phyloP scores from a whole-genome alignment of 2,113 vertebrate genomes.

The Thunnus thynnus region DNA sequence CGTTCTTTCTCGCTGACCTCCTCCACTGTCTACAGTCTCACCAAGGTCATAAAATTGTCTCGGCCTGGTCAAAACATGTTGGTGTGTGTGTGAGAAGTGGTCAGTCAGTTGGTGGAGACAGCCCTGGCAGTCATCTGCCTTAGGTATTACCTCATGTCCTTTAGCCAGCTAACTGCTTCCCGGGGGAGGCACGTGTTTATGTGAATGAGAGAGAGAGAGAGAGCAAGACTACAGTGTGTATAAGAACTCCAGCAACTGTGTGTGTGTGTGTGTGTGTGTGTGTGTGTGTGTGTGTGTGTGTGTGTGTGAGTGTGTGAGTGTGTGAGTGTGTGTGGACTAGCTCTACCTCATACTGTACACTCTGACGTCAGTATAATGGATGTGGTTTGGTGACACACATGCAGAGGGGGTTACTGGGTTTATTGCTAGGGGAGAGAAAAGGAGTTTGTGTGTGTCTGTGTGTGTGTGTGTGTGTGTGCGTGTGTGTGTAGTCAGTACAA shows the following conservation, averaged over 20 bases:
- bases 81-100: slow-evolving; percentile 39
- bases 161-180: slow-evolving; percentile 47
- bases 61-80: background rate
- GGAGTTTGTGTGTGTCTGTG: background rate
- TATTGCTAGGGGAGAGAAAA: background rate
- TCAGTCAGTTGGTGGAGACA: slow-evolving; percentile 41
- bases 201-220: slow-evolving; percentile 25
- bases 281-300: slow-evolving; percentile 7
- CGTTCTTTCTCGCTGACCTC: slow-evolving; percentile 49
- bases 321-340: slow-evolving; percentile 12
- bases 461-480: background rate
- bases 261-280: background rate
- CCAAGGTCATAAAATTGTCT: slow-evolving; percentile 62
- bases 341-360: slow-evolving; percentile 31
- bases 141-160: slow-evolving; percentile 71
- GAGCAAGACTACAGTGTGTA: background rate
- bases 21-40: slow-evolving; percentile 60
- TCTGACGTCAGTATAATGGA: slow-evolving; percentile 59
- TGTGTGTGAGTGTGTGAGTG: slow-evolving; percentile 1
- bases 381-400: slow-evolving; percentile 65
- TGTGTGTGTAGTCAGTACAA: background rate
- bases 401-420: slow-evolving; percentile 12
- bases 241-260: background rate
- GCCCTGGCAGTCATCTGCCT: slow-evolving; percentile 52
- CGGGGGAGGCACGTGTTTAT: slow-evolving; percentile 51